Evolutionary conservation across 2,797 vertebrate species (phyloP).

Genomic region (Lepilemur septentrionalis): DNA sequence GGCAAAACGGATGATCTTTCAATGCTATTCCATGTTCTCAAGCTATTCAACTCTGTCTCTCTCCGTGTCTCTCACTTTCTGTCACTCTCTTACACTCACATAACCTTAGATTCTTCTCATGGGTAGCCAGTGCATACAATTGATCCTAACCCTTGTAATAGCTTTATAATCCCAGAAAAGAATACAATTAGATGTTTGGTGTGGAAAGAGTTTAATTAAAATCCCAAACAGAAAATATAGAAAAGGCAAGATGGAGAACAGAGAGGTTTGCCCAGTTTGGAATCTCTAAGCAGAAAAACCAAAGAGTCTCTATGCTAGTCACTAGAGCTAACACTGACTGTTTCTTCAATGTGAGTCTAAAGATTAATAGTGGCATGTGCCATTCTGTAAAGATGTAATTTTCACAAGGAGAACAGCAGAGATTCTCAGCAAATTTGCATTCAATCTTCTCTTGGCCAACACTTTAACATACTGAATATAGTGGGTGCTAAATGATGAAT

Average conservation of each 20-base stretch:
- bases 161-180: background rate
- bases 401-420: background rate
- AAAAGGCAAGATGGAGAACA: background rate
- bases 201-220: background rate
- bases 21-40: background rate
- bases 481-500: background rate
- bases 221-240: background rate
- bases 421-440: background rate
- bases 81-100: background rate
- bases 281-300: background rate
- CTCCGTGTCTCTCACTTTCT: no score
- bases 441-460: background rate
- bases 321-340: background rate
- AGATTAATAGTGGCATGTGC: background rate
- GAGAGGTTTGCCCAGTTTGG: background rate
- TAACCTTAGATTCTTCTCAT: background rate
- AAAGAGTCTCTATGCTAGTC: background rate
- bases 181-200: background rate
- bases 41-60: background rate
- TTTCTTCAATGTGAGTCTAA: background rate
- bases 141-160: background rate
- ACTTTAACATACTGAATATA: slow-evolving; percentile 22
- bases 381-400: background rate
- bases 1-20: background rate
- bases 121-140: background rate